These are phyloP conservation scores for Chaetophractus vellerosus DNA, from an alignment of 2,797 vertebrate species.

Conservation along the genomic window DNA sequence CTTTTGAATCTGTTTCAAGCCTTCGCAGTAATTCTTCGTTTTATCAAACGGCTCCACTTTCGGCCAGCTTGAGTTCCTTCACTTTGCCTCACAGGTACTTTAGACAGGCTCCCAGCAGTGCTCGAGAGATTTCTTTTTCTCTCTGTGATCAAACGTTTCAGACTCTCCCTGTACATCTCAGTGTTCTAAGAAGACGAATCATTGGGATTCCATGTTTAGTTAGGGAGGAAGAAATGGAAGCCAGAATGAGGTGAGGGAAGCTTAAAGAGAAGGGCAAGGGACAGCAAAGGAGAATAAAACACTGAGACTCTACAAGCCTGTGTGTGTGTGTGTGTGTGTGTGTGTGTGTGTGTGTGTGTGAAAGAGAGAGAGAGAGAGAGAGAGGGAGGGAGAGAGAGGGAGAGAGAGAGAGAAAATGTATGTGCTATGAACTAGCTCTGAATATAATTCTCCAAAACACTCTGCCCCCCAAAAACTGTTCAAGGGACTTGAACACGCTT, in stretches of 20 bases:
- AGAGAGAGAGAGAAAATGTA: too few relatives aligned
- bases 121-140: not conserved
- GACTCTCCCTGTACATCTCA: not conserved
- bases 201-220: not conserved
- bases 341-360: not conserved
- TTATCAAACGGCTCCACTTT: not conserved
- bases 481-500: not conserved
- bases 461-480: not conserved
- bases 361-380: too few relatives aligned
- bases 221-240: not conserved
- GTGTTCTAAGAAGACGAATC: not conserved
- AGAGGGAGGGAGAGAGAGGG: too few relatives aligned
- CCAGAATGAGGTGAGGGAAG: too few relatives aligned
- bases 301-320: not conserved
- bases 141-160: not conserved
- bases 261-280: not conserved
- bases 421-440: not conserved
- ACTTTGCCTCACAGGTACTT: not conserved
- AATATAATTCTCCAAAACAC: not conserved
- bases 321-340: not conserved
- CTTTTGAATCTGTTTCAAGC: not conserved
- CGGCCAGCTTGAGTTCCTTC: not conserved
- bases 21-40: not conserved
- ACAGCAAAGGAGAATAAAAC: not conserved
- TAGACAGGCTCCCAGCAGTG: not conserved